Evolutionary conservation across 1,140 invertebrate species (phyloP), one percentile per base, ranked within the genome.

Genomic region (Wasmannia auropunctata): DNA sequence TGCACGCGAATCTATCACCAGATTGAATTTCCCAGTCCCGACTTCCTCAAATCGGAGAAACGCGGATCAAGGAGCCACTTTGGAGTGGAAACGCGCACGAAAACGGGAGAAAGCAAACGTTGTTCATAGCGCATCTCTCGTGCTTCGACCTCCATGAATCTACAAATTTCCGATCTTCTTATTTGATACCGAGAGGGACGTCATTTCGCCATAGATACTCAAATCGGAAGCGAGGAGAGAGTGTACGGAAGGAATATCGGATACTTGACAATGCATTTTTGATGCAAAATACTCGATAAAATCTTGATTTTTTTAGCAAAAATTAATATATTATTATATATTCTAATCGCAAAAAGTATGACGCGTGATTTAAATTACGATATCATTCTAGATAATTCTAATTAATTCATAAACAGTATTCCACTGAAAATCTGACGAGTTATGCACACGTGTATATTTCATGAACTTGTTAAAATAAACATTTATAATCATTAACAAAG

Each of bases 1-100:
- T 80, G 63, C 58, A 77, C 22, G 69, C 51, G 67, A 91, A 91
- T 92, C 88, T 89, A 85, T 80, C 75, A 72, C 31, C 43, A 86
- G 88, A 90, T 90, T 88, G 81, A 77, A 88, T 86, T 87, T 87
- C 40, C 72, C 58, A 81, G 40, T n/a, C 40, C 31, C 11, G 49
- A 37, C n/a, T 65, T 83, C 2, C 72, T 72, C 65, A 37, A 70
- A 81, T 81, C 37, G 67, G 19, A 83, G 67, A 74, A 83, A 83
- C n/a, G 67, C n/a, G 79, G 51, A 83, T 83, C 51, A 83, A 83
- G 67, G 8, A 83, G 25, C 51, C 51, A 83, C 37, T 83, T 83
- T 81, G 1, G 19, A 37, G 19, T 58, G 25, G 51, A 72, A 72
- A 81, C 51, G 37, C 3, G 65, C 51, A 40, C 67, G 65, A 58